Base-by-base conservation (phyloP, 1,140 invertebrate species). In the Macrobrachium nipponense region DNA sequence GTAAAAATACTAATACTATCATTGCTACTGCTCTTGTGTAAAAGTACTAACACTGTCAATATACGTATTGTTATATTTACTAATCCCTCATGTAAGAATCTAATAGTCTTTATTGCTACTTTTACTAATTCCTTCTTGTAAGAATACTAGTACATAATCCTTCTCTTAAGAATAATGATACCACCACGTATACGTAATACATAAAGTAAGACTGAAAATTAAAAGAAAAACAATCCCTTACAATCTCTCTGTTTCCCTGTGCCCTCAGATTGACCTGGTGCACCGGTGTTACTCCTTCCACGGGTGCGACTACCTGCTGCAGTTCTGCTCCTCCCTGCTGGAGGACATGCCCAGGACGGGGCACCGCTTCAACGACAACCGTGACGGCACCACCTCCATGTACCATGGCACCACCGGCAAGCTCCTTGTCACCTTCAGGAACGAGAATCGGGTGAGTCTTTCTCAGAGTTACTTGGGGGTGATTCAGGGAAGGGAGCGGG, bases 261-360 rank as follows among this genome's bases (percentile, higher is more conserved):
- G 20, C 17, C 58, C 10, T 1, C 78, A 88, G 87, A 72, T 85
- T 18, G 76, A 93, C 89, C 91, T 95, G 70, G 94, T 95, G 60
- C 93, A 93, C 68, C 92, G 92, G 89, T 95, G 95, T 90, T 95
- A 95, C 89, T 93, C 93, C 58, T 95, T 94, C 90, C 94, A 95
- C 89, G 94, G 94, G 89, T 94, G 94, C 88, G 92, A 94, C 62
- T 95, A 95, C 90, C 90, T 95, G 75, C 90, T 95, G 80, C 93
- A 94, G 72, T 95, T 95, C 90, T 95, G 94, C 84, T 93, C 94
- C 18, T 93, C 94, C 86, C 92, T 95, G 44, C 92, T 94, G 17
- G 51, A 76, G 14, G 92, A 93, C 11, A 94, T 94, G 90, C 93
- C 94, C 27, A 93, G 92, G 5, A 92, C 94, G 44, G 93, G 88